These are phyloP conservation scores for Rhagium mordax DNA, from an alignment of 2,888 invertebrate species.

Conservation along the genomic window DNA sequence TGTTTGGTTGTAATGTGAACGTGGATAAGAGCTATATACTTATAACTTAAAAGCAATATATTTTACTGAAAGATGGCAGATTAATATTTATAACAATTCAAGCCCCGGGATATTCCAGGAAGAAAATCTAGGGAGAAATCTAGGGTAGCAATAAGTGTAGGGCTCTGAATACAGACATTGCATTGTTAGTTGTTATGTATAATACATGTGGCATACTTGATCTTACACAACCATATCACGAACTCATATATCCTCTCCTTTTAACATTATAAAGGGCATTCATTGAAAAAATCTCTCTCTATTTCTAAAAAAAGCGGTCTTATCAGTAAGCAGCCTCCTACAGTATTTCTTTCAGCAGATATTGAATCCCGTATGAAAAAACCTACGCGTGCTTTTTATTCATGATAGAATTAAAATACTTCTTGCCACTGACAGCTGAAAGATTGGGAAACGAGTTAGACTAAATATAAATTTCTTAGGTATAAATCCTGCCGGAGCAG, in stretches of 20 bases:
- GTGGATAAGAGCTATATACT: too few relatives aligned
- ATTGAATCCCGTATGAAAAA: background rate
- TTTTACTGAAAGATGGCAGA: background rate
- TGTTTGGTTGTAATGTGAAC: too few relatives aligned
- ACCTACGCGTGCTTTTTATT: slow-evolving; percentile 13
- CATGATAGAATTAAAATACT: slow-evolving; percentile 2
- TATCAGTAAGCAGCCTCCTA: slow-evolving; percentile 20
- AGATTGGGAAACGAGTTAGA: slow-evolving; percentile 27
- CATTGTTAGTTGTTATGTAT: slow-evolving; percentile 29
- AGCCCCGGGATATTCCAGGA: background rate
- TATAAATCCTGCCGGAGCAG: background rate
- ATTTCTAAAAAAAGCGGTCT: background rate
- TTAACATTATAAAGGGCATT: slow-evolving; percentile 34
- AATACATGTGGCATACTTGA: slow-evolving; percentile 29
- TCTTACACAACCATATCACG: slow-evolving; percentile 29
- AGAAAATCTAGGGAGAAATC: slow-evolving; percentile 4
- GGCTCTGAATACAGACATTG: slow-evolving; percentile 1
- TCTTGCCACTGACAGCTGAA: background rate
- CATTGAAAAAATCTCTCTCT: slow-evolving; percentile 20
- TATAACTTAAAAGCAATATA: too few relatives aligned
- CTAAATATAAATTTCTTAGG: slow-evolving; percentile 12
- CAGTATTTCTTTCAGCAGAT: background rate
- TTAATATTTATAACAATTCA: slow-evolving; percentile 5
- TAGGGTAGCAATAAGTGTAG: slow-evolving; percentile 11
- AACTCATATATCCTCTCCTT: slow-evolving; percentile 22